Evolutionary conservation across 2,113 vertebrate genomes (phyloP).

Genomic region (Scatophagus argus): DNA sequence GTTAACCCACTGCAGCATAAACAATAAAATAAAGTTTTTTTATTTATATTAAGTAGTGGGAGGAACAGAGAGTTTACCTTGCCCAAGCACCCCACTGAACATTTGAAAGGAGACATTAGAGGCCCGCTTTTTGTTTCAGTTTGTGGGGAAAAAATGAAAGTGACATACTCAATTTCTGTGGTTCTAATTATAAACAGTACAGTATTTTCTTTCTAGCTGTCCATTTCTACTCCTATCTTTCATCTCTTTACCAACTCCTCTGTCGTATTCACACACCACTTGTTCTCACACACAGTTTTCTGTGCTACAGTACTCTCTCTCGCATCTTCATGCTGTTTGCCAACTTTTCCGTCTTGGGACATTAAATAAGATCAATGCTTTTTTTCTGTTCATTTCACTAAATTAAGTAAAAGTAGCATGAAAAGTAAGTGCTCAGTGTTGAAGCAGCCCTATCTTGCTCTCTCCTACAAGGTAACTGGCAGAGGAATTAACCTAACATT

Average conservation of each 20-base stretch:
- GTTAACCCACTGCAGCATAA: too few relatives aligned
- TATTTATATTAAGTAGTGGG: too few relatives aligned
- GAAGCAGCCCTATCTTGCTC: background rate
- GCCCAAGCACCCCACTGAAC: background rate
- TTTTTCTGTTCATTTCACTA: background rate
- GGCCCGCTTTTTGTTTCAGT: background rate
- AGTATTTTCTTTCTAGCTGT: background rate
- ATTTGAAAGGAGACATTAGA: background rate
- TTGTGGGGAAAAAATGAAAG: too few relatives aligned
- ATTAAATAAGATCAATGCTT: constrained; percentile 1
- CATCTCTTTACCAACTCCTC: background rate
- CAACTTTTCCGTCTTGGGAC: background rate
- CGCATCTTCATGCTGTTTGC: background rate
- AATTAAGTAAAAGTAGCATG: constrained; percentile 10
- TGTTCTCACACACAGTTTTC: too few relatives aligned
- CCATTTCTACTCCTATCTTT: background rate
- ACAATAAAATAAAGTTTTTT: too few relatives aligned
- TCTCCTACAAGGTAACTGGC: constrained; percentile 5
- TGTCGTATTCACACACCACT: background rate
- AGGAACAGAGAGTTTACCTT: too few relatives aligned
- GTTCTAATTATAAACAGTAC: background rate
- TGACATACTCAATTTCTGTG: background rate
- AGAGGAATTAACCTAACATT: too few relatives aligned
- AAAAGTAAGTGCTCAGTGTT: constrained; percentile 3
- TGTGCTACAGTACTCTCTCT: too few relatives aligned